These are phyloP conservation scores for Anhinga anhinga DNA, from an alignment of 2,113 vertebrate species.

Conservation along the genomic window DNA sequence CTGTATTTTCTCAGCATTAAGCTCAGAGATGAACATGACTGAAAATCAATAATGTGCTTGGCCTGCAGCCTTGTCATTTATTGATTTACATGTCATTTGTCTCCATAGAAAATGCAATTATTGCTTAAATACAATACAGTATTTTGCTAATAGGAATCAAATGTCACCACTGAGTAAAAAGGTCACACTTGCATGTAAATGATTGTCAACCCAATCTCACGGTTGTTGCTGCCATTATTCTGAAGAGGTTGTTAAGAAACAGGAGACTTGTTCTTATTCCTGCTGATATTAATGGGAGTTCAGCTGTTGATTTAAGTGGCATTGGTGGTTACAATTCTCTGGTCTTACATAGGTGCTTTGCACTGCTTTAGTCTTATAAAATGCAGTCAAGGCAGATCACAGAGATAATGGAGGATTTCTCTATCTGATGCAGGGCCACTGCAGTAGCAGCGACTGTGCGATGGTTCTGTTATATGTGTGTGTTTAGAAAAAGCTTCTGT, in stretches of 20 bases:
- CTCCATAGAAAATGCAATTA: conserved; percentile 70
- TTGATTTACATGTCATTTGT: conserved; percentile 73
- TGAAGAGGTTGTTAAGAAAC: not conserved
- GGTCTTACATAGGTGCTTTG: not conserved
- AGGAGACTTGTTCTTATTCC: not conserved
- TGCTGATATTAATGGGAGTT: not conserved
- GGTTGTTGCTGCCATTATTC: not conserved
- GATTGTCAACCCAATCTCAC: conserved; percentile 7
- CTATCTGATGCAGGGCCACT: not conserved
- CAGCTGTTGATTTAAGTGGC: not conserved
- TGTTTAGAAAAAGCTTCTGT: not conserved
- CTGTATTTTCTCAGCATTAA: conserved; percentile 59
- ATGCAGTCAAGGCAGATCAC: not conserved
- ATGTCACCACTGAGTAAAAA: conserved; percentile 58
- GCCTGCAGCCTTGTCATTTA: conserved; percentile 58
- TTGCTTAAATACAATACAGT: conserved; percentile 74
- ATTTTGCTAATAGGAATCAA: conserved; percentile 70
- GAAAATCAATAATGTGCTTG: conserved; percentile 65
- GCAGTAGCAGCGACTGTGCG: not conserved
- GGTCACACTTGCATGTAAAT: conserved; percentile 58
- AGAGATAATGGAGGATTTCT: not conserved
- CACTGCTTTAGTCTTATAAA: not conserved
- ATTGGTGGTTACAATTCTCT: not conserved
- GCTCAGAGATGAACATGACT: conserved; percentile 55
- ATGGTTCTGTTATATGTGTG: not conserved